These are phyloP conservation scores for Liodrosophila aerea DNA, from an alignment of 2,888 invertebrate species.

Conservation along the genomic window DNA sequence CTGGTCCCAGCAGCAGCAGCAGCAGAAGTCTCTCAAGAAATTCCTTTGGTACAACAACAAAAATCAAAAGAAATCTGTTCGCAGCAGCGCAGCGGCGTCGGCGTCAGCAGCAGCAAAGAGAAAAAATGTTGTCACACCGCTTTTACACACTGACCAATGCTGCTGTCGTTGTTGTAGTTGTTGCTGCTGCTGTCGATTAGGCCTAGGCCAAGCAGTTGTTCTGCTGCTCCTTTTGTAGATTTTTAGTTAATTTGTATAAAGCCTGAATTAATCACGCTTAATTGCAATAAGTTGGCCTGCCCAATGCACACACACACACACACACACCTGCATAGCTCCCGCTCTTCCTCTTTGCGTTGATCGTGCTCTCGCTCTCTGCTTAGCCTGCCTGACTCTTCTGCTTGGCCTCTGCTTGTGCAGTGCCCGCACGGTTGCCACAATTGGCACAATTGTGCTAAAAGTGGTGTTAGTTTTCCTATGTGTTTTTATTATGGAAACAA, in stretches of 20 bases:
- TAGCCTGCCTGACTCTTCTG: too few relatives aligned
- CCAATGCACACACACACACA: slow-evolving; percentile 7
- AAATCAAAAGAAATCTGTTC: slow-evolving; percentile 59
- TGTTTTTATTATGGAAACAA: too few relatives aligned
- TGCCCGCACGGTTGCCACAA: too few relatives aligned
- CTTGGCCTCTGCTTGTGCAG: too few relatives aligned
- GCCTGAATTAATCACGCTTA: slow-evolving; percentile 76
- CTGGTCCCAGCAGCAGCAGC: slow-evolving; percentile 64
- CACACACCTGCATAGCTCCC: not conserved
- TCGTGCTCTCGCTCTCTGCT: too few relatives aligned
- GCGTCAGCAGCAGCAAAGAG: slow-evolving; percentile 7
- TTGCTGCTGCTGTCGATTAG: slow-evolving; percentile 22
- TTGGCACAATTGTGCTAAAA: too few relatives aligned
- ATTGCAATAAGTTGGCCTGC: slow-evolving; percentile 61
- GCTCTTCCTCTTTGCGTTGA: slow-evolving; percentile 7
- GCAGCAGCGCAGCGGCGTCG: slow-evolving; percentile 27
- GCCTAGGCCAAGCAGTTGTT: slow-evolving; percentile 44
- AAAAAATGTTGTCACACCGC: slow-evolving; percentile 79
- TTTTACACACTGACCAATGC: slow-evolving; percentile 68
- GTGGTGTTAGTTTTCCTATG: too few relatives aligned
- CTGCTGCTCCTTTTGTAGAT: slow-evolving; percentile 56
- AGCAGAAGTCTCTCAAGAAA: slow-evolving; percentile 66
- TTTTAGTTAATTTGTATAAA: slow-evolving; percentile 74
- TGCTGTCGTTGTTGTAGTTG: slow-evolving; percentile 34
- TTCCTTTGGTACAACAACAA: slow-evolving; percentile 59